A percentile compares a stretch with the other conserved stretches of the same genome.
Conservation (phyloP, 2,113 vertebrate species). For the Heterochromis multidens region DNA sequence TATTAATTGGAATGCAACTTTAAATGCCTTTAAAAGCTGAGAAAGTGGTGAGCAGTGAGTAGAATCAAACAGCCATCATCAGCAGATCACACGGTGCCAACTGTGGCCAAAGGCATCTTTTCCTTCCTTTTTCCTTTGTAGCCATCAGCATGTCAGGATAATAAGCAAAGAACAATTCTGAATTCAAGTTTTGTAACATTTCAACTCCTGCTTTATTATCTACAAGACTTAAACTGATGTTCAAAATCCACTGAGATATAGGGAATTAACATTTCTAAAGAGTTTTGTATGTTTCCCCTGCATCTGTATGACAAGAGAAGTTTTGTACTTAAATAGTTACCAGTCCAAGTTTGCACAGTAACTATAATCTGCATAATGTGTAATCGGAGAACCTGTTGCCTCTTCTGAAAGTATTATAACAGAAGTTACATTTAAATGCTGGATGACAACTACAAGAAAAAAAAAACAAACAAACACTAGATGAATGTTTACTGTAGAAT, state of each 20-base stretch:
- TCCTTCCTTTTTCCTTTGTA: background rate
- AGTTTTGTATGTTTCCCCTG: background rate
- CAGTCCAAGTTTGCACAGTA: too few relatives aligned
- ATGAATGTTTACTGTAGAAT: too few relatives aligned
- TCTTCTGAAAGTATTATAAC: too few relatives aligned
- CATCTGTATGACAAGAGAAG: background rate
- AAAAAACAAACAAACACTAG: too few relatives aligned
- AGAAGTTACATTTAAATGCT: too few relatives aligned
- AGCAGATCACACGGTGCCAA: background rate
- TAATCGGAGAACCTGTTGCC: too few relatives aligned
- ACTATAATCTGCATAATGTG: too few relatives aligned
- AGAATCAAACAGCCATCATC: background rate
- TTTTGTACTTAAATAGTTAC: background rate
- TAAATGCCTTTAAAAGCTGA: background rate
- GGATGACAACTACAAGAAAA: background rate
- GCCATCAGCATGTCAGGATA: background rate
- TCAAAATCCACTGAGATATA: background rate
- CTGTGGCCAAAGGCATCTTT: background rate
- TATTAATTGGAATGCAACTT: background rate
- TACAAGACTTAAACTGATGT: background rate
- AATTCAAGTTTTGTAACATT: background rate
- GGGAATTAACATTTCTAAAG: background rate
- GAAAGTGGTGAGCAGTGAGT: background rate
- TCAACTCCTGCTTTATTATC: background rate
- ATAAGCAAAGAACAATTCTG: background rate